Conservation (phyloP, 1,140 invertebrate species). For the Drosophila ogumai region DNA sequence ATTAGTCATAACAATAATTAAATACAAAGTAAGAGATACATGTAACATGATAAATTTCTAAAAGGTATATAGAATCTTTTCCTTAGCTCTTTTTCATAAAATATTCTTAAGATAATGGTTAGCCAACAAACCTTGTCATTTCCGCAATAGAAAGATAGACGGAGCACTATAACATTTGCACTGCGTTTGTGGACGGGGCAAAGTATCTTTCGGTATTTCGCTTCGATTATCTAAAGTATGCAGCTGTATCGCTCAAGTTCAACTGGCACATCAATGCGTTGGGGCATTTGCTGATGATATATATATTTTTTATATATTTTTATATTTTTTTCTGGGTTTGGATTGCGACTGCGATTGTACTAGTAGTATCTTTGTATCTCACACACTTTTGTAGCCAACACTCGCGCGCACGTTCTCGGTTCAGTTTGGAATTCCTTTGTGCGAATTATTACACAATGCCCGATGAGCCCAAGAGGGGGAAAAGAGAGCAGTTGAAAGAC, state of each 20-base stretch:
- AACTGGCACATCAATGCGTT: conserved; percentile 58
- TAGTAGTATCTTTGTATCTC: conserved; percentile 54
- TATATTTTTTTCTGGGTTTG: neutral
- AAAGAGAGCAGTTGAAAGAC: conserved; percentile 37
- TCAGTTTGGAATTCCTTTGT: conserved; percentile 60
- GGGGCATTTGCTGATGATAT: conserved; percentile 56
- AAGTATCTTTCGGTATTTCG: conserved; percentile 55
- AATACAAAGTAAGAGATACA: neutral
- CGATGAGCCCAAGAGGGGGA: conserved; percentile 22
- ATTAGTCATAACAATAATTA: too few relatives aligned
- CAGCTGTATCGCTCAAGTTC: conserved; percentile 58
- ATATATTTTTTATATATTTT: neutral
- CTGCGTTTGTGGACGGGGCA: conserved; percentile 28
- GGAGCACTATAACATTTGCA: conserved; percentile 70
- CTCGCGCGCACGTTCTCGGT: conserved; percentile 68
- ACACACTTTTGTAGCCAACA: conserved; percentile 63
- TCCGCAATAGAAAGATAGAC: conserved; percentile 53
- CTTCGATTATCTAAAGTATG: conserved; percentile 34
- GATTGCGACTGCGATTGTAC: conserved; percentile 26
- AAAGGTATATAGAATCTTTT: neutral
- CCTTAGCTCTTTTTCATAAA: conserved; percentile 1
- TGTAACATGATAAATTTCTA: too few relatives aligned
- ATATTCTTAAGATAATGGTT: conserved; percentile 3
- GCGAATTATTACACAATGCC: conserved; percentile 73
- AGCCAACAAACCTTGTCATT: conserved; percentile 74